Base-by-base conservation (phyloP, 2,888 invertebrate species). In the Pandemis heparana region DNA sequence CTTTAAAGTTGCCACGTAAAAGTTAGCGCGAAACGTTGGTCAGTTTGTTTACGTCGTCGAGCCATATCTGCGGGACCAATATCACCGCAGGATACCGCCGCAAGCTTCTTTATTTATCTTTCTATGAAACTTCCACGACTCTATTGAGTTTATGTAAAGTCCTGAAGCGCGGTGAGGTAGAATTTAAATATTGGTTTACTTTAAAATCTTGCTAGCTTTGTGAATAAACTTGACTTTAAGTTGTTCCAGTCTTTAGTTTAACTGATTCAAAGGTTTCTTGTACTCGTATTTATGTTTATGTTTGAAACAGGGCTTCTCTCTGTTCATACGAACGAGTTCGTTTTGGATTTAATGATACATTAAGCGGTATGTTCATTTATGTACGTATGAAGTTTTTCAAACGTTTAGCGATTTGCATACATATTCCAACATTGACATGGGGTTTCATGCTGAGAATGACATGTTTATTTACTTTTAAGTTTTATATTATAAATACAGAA, bases 161-260 rank as follows among this genome's bases (percentile, higher is more conserved):
- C 51, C 73, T 72, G 43, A 16, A 72, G 32, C 18, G 63, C 68
- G 48, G 56, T 51, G 64, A 69, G 64, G 59, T 71, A 60, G 38
- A 71, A 71, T 65, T 69, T 69, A 73, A 73, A 73, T 73, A 69
- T 73, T 69, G 64, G 69, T 64, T 71, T 65, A 73, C 73, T 73
- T 63, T 67, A 72, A 69, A 69, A 69, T 63, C 48, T 59, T 59
- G 53, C 18, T 51, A 43, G 62, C 56, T 68, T 73, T 68, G 64
- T 63, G 41, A 64, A 60, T 51, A 66, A 64, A 59, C 48, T 71
- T 68, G 59, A 63, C 67, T 69, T 64, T 64, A 48, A 73, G 63
- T 69, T 69, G 63, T 69, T 69, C 46, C 41, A 48, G 68, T 64
- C 46, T 56, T 73, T 73, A 64, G 46, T 68, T 69, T 68, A 53